These are phyloP conservation scores for Neosilurus mollespiculum DNA, from an alignment of 2,797 vertebrate species.

Conservation along the genomic window DNA sequence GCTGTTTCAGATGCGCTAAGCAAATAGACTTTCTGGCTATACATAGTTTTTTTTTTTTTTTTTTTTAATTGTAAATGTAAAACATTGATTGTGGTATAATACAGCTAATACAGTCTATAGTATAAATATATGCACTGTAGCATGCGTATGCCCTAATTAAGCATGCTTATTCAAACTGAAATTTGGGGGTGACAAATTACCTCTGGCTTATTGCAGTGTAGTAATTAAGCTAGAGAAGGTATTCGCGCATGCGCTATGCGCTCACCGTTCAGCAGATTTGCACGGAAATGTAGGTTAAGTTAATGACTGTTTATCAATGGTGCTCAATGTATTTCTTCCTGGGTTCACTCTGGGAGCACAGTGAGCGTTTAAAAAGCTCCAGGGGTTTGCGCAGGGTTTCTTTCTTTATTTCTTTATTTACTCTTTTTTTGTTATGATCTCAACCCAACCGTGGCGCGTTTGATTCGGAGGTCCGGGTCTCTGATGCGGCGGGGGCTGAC, in stretches of 20 bases:
- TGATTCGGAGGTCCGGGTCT: conserved; percentile 44
- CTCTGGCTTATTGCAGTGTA: not conserved
- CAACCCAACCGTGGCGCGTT: conserved; percentile 66
- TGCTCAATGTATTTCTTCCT: conserved; percentile 38
- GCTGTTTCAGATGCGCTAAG: not conserved
- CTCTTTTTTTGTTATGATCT: conserved; percentile 65
- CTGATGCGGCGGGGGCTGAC: conserved; percentile 35
- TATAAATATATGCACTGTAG: not conserved
- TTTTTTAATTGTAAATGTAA: not conserved
- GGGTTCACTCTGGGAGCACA: conserved; percentile 32
- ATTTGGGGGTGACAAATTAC: not conserved
- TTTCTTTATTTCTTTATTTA: not conserved
- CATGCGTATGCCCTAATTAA: not conserved
- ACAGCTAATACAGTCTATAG: not conserved
- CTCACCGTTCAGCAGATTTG: not conserved
- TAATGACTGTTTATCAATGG: conserved; percentile 48
- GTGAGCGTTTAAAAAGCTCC: conserved; percentile 42
- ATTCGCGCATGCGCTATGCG: not conserved
- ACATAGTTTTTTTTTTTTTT: not conserved
- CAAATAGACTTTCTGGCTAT: not conserved
- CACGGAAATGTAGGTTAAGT: conserved; percentile 5
- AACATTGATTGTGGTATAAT: not conserved
- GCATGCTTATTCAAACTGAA: not conserved
- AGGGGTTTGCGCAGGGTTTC: conserved; percentile 33
- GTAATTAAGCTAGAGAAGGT: not conserved